Percentiles rank a stretch among this genome's conserved stretches.
These are phyloP conservation scores for Caenorhabditis wallacei DNA, from an alignment of 2,888 invertebrate genomes.

Conservation along the genomic window DNA sequence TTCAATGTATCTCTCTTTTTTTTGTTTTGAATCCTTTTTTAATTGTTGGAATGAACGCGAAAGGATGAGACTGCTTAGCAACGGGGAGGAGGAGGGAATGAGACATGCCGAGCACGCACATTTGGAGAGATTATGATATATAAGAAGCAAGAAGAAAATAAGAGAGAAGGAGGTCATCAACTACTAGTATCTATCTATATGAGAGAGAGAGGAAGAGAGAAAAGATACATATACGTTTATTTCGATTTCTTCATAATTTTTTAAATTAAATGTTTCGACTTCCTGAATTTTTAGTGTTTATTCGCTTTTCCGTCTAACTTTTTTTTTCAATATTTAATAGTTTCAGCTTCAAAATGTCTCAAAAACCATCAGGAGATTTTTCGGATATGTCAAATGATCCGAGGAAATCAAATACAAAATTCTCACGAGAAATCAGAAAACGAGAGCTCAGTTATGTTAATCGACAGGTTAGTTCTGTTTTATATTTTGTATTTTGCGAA, in stretches of 20 bases:
- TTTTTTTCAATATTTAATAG: background rate
- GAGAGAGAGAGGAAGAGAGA: slow-evolving; percentile 9
- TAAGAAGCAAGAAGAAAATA: background rate
- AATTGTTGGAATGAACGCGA: background rate
- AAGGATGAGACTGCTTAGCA: slow-evolving; percentile 33
- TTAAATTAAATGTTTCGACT: background rate
- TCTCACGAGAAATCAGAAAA: slow-evolving; percentile 26
- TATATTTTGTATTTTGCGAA: background rate
- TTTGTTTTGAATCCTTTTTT: too few species aligned
- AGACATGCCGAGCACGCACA: slow-evolving; percentile 1
- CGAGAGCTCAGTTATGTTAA: slow-evolving; percentile 51
- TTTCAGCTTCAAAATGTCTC: slow-evolving; percentile 5
- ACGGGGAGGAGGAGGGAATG: background rate
- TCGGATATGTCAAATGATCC: slow-evolving; percentile 28
- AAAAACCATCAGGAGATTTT: slow-evolving; percentile 10
- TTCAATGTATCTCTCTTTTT: too few species aligned
- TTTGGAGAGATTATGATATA: slow-evolving; percentile 11
- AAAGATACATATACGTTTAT: too few species aligned
- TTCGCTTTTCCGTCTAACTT: background rate
- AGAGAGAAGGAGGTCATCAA: slow-evolving; percentile 16
- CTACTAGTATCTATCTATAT: slow-evolving; percentile 4
- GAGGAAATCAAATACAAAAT: slow-evolving; percentile 22
- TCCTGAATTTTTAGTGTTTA: background rate
- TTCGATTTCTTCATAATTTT: background rate
- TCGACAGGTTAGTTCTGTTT: slow-evolving; percentile 41